phyloP scores from a whole-genome alignment of 2,888 invertebrate genomes.

The Eupithecia vulgata region DNA sequence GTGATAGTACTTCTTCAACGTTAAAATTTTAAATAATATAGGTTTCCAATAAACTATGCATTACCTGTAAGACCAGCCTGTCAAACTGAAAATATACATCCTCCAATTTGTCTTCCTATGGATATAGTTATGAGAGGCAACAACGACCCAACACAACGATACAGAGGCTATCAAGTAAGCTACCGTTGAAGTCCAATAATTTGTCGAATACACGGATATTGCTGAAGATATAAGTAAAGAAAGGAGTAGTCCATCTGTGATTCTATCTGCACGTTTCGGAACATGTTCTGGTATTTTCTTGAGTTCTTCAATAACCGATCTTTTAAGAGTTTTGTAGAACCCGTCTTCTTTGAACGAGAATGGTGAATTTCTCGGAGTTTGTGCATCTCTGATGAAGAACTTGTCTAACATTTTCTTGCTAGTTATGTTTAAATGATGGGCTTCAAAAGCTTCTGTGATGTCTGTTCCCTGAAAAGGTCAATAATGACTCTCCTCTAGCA shows the following conservation, averaged over 20 bases:
- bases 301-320: conserved; percentile 81
- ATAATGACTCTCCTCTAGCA: no score
- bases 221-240: conserved; percentile 63
- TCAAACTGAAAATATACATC: conserved; percentile 33
- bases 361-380: conserved; percentile 86
- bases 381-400: conserved; percentile 85
- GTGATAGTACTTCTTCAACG: no score
- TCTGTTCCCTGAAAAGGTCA: conserved; percentile 79
- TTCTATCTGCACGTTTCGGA: conserved; percentile 59
- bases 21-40: neutral
- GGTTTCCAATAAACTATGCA: neutral
- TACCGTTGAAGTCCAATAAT: conserved; percentile 52
- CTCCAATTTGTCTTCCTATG: conserved; percentile 72
- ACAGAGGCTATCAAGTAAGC: conserved; percentile 81
- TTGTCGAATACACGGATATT: conserved; percentile 54
- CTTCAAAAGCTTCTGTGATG: conserved; percentile 91
- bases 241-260: conserved; percentile 67
- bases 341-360: conserved; percentile 89
- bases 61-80: conserved; percentile 38
- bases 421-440: conserved; percentile 86
- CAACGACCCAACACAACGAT: conserved; percentile 83
- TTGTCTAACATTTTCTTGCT: conserved; percentile 69
- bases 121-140: conserved; percentile 90
- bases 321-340: conserved; percentile 89
- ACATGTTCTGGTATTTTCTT: conserved; percentile 77